A percentile compares a stretch with the other conserved stretches of the same genome.
Conservation (phyloP, 2,797 vertebrate genomes). For the Rhincodon typus region DNA sequence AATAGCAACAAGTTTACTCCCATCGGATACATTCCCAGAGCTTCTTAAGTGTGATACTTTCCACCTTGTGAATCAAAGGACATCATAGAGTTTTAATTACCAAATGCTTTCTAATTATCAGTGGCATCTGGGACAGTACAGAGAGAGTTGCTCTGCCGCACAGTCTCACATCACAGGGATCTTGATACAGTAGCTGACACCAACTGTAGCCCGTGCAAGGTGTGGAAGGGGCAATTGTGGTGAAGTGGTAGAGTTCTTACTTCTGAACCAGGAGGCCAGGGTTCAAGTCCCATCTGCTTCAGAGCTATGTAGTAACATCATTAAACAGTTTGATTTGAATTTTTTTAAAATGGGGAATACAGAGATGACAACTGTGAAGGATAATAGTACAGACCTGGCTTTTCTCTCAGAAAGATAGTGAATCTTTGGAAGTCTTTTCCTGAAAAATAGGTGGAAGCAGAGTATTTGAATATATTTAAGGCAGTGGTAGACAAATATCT, state of each 20-base stretch:
- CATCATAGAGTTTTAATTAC: constrained; percentile 9
- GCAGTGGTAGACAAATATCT: no score
- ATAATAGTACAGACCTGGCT: no score
- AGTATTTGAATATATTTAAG: no score
- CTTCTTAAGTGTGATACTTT: background rate
- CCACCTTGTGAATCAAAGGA: constrained; percentile 10
- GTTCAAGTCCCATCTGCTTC: no score
- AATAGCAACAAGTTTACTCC: background rate
- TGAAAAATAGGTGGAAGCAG: no score
- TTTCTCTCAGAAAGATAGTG: no score
- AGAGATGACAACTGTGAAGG: no score
- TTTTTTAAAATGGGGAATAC: no score
- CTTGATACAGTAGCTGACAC: background rate
- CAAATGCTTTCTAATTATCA: constrained; percentile 4
- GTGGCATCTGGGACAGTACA: background rate
- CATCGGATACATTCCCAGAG: background rate
- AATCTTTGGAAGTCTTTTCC: no score
- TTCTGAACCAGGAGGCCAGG: no score
- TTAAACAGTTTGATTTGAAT: no score
- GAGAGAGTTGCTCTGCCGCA: background rate
- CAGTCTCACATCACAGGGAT: background rate
- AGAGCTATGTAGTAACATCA: no score
- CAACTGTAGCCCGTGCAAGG: background rate
- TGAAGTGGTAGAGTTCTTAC: background rate
- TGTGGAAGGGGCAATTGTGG: background rate